Evolutionary conservation across 2,797 vertebrate species (phyloP).

Genomic region (Chelonia mydas): DNA sequence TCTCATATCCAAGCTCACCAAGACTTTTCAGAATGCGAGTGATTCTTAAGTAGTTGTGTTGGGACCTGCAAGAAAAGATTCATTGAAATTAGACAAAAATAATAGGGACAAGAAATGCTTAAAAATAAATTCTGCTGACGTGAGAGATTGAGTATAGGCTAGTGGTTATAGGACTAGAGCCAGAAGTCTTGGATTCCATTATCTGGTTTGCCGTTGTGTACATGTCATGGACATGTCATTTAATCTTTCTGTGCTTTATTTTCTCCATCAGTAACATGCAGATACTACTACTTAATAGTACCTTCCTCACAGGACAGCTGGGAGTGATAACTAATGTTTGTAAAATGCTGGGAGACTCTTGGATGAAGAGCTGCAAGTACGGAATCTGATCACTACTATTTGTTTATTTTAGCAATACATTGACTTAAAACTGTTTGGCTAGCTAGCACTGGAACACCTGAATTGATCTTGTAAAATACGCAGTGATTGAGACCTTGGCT

Average conservation of each 20-base stretch:
- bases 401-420: background rate
- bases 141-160: background rate
- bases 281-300: constrained; percentile 23
- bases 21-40: constrained; percentile 98
- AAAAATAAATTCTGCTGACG: constrained; percentile 25
- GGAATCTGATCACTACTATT: background rate
- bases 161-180: constrained; percentile 5
- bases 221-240: background rate
- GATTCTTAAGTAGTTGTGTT: constrained; percentile 98
- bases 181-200: background rate
- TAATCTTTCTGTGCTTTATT: background rate
- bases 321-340: constrained; percentile 31
- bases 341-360: background rate
- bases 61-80: constrained; percentile 86
- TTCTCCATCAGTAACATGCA: background rate
- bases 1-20: constrained; percentile 96
- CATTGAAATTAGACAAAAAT: background rate
- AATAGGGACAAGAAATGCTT: background rate
- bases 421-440: background rate
- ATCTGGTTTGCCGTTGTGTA: background rate
- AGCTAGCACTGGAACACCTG: background rate
- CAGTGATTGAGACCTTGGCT: background rate
- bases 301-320: background rate
- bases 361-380: background rate
- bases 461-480: background rate